phyloP scores from a whole-genome alignment of 2,113 vertebrate genomes.

The Odontesthes bonariensis region DNA sequence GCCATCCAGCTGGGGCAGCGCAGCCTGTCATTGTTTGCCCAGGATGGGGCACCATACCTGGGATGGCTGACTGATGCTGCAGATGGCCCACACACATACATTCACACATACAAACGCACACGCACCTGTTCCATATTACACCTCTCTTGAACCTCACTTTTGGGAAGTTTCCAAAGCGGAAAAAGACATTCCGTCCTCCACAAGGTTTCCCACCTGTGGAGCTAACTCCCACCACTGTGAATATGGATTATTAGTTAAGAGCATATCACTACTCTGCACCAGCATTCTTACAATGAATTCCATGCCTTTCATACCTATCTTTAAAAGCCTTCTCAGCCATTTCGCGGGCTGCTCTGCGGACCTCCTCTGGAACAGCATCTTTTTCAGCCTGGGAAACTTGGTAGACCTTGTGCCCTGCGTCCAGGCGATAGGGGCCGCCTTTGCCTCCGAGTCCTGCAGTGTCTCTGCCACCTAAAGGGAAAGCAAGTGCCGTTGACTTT shows the following conservation, averaged over 20 bases:
- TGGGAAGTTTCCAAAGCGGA: background rate
- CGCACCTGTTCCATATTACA: slow-evolving; percentile 43
- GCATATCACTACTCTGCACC: fast-evolving
- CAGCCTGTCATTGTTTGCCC: slow-evolving; percentile 16
- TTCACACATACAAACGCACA: slow-evolving; percentile 3
- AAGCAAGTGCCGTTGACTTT: background rate
- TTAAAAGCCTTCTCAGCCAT: slow-evolving; percentile 95
- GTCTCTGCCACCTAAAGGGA: slow-evolving; percentile 90
- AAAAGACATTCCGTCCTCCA: background rate
- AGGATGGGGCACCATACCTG: slow-evolving; percentile 24
- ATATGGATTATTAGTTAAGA: background rate
- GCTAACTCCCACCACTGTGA: background rate
- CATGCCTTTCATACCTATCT: slow-evolving; percentile 80
- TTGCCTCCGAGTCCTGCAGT: slow-evolving; percentile 95
- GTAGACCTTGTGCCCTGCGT: slow-evolving; percentile 91
- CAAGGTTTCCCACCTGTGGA: background rate
- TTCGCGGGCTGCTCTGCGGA: slow-evolving; percentile 91
- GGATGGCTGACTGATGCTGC: slow-evolving; percentile 4
- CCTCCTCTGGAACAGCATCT: slow-evolving; percentile 92
- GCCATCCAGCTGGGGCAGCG: slow-evolving; percentile 12
- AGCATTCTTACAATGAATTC: background rate
- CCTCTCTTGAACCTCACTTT: slow-evolving; percentile 2
- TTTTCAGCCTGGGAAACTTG: slow-evolving; percentile 95
- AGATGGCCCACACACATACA: slow-evolving; percentile 9
- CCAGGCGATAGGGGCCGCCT: slow-evolving; percentile 94